Conservation (phyloP, 2,797 vertebrate species). For the Caiman crocodilus region DNA sequence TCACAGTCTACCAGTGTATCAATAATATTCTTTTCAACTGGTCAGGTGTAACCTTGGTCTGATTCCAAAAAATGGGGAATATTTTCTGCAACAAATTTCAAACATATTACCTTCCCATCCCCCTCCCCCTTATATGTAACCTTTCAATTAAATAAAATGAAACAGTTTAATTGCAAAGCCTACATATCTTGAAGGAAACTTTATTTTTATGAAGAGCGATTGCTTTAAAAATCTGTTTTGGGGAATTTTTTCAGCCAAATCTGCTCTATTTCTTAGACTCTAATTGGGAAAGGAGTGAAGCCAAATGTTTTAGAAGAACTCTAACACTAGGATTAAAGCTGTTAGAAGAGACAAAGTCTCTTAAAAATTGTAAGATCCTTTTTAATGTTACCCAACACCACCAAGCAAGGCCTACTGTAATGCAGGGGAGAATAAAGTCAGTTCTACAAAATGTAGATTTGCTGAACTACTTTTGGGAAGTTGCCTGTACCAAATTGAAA, state of each 20-base stretch:
- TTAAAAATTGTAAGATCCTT: conserved; percentile 54
- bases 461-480: background rate
- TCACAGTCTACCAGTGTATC: background rate
- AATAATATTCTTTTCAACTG: no score
- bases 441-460: conserved; percentile 32
- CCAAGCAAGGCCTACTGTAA: background rate
- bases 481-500: background rate
- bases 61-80: background rate
- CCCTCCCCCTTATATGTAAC: no score
- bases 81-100: background rate
- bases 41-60: no score
- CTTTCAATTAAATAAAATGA: conserved; percentile 6
- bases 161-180: background rate
- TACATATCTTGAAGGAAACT: background rate
- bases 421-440: background rate
- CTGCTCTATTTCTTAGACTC: background rate
- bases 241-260: background rate
- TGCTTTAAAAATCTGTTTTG: background rate
- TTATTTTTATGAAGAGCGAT: background rate
- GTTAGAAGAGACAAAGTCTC: conserved; percentile 38
- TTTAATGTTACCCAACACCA: conserved; percentile 61
- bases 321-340: conserved; percentile 41
- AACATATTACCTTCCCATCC: no score
- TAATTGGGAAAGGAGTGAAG: background rate
- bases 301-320: background rate